Evolutionary conservation across 2,888 invertebrate genomes (phyloP), one percentile per base, ranked within the genome.

Genomic region (Troides aeacus): DNA sequence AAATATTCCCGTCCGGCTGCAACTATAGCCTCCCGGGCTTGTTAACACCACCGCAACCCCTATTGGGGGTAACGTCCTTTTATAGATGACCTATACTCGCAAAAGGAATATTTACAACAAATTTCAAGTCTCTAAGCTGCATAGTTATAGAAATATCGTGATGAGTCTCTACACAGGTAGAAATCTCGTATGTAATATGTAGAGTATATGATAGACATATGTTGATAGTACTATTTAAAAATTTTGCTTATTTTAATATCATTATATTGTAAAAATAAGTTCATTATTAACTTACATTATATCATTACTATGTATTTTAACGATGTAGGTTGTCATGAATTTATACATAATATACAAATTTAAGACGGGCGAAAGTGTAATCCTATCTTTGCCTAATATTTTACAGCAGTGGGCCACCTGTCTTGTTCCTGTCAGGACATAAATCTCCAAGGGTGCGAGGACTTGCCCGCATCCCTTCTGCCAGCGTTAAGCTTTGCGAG

Each of bases 391-490:
- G 58, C 62, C 62, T 62, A 66, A 70, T 70, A 70, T 66, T 66
- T 70, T 50, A 70, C 70, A 63, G 62, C 65, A 62, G 24, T 24
- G 65, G 57, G 57, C 65, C 66, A 70, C 62, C 66, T 58, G 58
- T 66, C 70, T 66, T 70, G 58, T 58, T 59, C 46, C 66, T 66
- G 62, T 62, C 62, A n/a, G 62, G n/a, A 58, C 66, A 70, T 70
- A 70, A 70, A 70, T 70, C 70, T 62, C 58, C 23, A n/a, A 70
- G 70, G 70, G 70, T 63, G 53, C 57, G 62, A 66, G 59, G 59
- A 62, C 62, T 50, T 50, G 57, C 56, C 68, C 53, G 36, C 64
- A 53, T 62, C 66, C 61, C 66, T 62, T 58, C 50, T 36, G 66
- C 58, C 24, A 42, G 23, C 58, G 57, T 10, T 58, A 66, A 69